Percentiles rank a stretch among this genome's conserved stretches.
phyloP scores from a whole-genome alignment of 2,113 vertebrate genomes.

The Dissostichus mawsoni region DNA sequence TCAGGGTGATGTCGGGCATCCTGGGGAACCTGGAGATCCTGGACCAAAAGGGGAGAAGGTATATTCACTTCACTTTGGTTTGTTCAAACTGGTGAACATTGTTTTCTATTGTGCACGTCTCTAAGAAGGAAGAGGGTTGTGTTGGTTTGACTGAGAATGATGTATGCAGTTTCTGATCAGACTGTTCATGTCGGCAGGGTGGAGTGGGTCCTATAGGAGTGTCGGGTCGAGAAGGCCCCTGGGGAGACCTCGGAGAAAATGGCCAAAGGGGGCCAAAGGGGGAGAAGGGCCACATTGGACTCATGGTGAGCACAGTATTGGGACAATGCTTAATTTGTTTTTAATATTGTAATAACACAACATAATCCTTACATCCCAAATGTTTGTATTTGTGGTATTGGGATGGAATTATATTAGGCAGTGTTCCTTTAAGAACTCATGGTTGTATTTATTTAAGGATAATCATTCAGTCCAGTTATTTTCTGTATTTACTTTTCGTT shows the following conservation, averaged over 20 bases:
- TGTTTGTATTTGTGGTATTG: not conserved
- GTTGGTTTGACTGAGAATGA: not conserved
- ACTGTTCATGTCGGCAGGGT: conserved; percentile 79
- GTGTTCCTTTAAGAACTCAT: not conserved
- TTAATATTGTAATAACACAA: not conserved
- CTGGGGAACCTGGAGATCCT: conserved; percentile 82
- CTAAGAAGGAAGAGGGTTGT: not conserved
- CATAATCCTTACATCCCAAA: not conserved
- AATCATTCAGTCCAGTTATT: not conserved
- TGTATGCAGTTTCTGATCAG: conserved; percentile 1
- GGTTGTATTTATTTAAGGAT: not conserved
- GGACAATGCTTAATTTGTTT: not conserved
- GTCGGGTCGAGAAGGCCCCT: conserved; percentile 82
- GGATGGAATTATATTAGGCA: not conserved
- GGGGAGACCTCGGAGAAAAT: conserved; percentile 79
- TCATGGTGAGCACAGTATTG: conserved; percentile 77
- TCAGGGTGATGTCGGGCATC: conserved; percentile 80
- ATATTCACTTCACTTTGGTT: not conserved
- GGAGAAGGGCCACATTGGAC: conserved; percentile 86
- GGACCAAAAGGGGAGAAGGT: conserved; percentile 87
- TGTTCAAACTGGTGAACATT: not conserved
- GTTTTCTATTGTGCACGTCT: not conserved
- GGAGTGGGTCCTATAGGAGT: conserved; percentile 81
- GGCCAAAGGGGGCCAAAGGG: conserved; percentile 85
- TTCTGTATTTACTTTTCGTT: not conserved